A percentile compares a stretch with the other conserved stretches of the same genome.
These are phyloP conservation scores for Cydia strobilella DNA, from an alignment of 1,140 invertebrate genomes.

Conservation along the genomic window DNA sequence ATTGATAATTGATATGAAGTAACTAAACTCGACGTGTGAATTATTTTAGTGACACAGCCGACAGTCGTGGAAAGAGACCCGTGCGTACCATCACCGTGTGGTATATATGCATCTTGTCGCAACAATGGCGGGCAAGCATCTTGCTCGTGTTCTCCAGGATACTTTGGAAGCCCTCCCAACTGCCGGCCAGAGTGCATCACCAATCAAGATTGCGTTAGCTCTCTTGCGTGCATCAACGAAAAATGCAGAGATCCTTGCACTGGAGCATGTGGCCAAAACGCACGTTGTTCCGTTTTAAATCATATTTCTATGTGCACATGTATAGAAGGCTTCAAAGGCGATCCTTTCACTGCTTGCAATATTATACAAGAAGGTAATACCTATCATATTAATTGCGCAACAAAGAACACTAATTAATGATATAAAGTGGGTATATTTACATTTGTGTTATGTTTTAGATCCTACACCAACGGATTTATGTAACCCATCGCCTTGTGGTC, in stretches of 20 bases:
- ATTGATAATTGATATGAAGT: constrained; percentile 10
- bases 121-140: constrained; percentile 80
- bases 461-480: constrained; percentile 79
- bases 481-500: constrained; percentile 85
- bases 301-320: constrained; percentile 85
- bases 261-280: constrained; percentile 83
- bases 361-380: constrained; percentile 76
- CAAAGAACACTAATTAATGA: neutral
- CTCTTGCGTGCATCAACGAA: constrained; percentile 83
- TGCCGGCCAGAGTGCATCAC: constrained; percentile 85
- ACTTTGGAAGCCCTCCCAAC: constrained; percentile 84
- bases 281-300: constrained; percentile 83
- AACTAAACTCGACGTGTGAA: constrained; percentile 26
- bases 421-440: neutral
- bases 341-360: constrained; percentile 83
- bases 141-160: constrained; percentile 82
- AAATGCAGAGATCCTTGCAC: constrained; percentile 85
- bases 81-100: constrained; percentile 84
- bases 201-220: constrained; percentile 83
- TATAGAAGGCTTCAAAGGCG: constrained; percentile 82
- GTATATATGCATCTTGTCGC: constrained; percentile 83
- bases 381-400: neutral
- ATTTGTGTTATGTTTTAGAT: constrained; percentile 60
- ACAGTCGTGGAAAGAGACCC: constrained; percentile 73
- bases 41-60: constrained; percentile 60